A percentile compares a stretch with the other conserved stretches of the same genome.
These are phyloP conservation scores for Pangasius mekongensis DNA, from an alignment of 2,797 vertebrate species.

Conservation along the genomic window DNA sequence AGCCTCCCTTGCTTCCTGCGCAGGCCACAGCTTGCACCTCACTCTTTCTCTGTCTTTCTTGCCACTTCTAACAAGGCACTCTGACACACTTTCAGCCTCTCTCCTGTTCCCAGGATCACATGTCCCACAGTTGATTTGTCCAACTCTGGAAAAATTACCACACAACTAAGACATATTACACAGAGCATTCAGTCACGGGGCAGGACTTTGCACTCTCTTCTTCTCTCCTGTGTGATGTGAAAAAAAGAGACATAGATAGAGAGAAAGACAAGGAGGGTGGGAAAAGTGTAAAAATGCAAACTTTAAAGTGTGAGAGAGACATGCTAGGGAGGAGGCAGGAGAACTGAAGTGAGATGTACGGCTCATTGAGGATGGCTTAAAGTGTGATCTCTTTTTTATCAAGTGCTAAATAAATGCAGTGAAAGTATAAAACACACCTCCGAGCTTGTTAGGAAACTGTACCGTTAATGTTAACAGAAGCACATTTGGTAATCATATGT, in stretches of 20 bases:
- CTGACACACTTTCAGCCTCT: conserved; percentile 37
- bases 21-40: conserved; percentile 68
- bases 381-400: background rate
- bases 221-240: background rate
- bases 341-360: conserved; percentile 22
- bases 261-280: conserved; percentile 18
- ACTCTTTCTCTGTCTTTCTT: conserved; percentile 40
- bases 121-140: conserved; percentile 47
- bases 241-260: conserved; percentile 4
- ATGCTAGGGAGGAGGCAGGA: background rate
- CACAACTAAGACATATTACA: conserved; percentile 37
- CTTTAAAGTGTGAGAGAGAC: conserved; percentile 14
- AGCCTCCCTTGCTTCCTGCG: conserved; percentile 67
- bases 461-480: background rate
- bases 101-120: conserved; percentile 69
- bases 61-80: conserved; percentile 20
- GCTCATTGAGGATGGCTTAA: background rate
- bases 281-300: conserved; percentile 5
- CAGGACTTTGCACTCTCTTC: conserved; percentile 20
- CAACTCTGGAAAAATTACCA: conserved; percentile 30
- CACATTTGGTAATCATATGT: conserved; percentile 14
- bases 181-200: conserved; percentile 3
- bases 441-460: background rate
- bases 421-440: background rate
- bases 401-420: conserved; percentile 12